Evolutionary conservation across 2,113 vertebrate species (phyloP), one percentile per base, ranked within the genome.

Genomic region (Spea multiplicata): DNA sequence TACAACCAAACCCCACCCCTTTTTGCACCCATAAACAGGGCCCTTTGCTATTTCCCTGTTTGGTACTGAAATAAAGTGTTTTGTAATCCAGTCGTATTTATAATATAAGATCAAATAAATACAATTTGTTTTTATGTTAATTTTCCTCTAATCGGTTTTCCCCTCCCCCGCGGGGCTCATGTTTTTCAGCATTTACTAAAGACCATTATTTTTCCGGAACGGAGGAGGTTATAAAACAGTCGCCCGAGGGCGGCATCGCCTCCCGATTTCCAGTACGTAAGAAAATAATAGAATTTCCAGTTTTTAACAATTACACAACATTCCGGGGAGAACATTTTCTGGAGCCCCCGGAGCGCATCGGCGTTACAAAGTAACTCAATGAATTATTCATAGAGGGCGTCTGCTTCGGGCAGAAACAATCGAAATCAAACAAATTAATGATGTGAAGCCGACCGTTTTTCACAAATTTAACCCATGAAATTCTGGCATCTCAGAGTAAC

Each of bases 341-440:
- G 50, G 50, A 7, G 55, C 55, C 55, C 72, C 4, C 8, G 44
- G 10, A 45, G 59, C 70, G 12, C 4, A 74, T 5, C 12, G 8
- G 5, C 44, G 8, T 50, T 50, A 14, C 5, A 7, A 47, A 69
- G 47, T 8, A 14, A 9, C 30, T 14, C 57, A 7, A 64, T 74
- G 64, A 74, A 74, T 74, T 48, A 74, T 64, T 64, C 72, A 74
- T 50, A 47, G 49, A 70, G 6, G 9, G 8, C n/a, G 14, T 8
- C 47, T 17, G 10, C 68, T 30, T 8, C 16, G 47, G 48, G 47
- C 2, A 70, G 68, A 49, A 52, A 59, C 55, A 59, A 10, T 59
- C 30, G 6, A 70, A 30, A 70, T 50, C 5, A 70, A 70, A 50
- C 17, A 47, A 46, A 14, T 8, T 30, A 46, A 10, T 30, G 44